These are phyloP conservation scores for Planococcus citri DNA, from an alignment of 1,140 invertebrate genomes.

Conservation along the genomic window DNA sequence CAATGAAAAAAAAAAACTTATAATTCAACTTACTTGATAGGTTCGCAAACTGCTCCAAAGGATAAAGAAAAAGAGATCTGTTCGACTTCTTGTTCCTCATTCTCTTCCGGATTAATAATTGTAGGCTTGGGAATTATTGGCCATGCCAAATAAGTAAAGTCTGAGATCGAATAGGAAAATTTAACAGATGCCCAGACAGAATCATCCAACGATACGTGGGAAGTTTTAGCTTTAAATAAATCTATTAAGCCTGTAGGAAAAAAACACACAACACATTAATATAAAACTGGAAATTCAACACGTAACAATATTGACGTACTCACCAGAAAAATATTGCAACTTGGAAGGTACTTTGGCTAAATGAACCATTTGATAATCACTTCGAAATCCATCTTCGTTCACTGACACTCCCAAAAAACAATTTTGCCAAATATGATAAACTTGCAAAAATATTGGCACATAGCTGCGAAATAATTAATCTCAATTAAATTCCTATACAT, in stretches of 20 bases:
- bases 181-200: conserved; percentile 62
- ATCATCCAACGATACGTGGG: conserved; percentile 43
- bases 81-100: neutral
- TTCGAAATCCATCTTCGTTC: conserved; percentile 55
- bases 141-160: conserved; percentile 53
- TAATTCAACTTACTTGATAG: conserved; percentile 42
- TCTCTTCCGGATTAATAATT: neutral
- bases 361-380: conserved; percentile 79
- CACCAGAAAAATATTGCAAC: conserved; percentile 64
- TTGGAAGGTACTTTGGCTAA: conserved; percentile 66
- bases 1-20: neutral
- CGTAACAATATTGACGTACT: no score
- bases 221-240: conserved; percentile 67
- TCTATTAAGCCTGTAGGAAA: conserved; percentile 47
- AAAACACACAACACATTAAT: conserved; percentile 18
- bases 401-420: conserved; percentile 63
- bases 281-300: neutral
- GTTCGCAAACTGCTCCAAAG: conserved; percentile 72
- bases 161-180: conserved; percentile 66
- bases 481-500: neutral
- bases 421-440: conserved; percentile 63
- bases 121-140: conserved; percentile 39
- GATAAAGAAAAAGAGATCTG: conserved; percentile 50
- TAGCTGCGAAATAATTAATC: conserved; percentile 40
- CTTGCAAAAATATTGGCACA: conserved; percentile 77